Evolutionary conservation across 1,140 invertebrate species (phyloP).

Genomic region (Procambarus clarkii): DNA sequence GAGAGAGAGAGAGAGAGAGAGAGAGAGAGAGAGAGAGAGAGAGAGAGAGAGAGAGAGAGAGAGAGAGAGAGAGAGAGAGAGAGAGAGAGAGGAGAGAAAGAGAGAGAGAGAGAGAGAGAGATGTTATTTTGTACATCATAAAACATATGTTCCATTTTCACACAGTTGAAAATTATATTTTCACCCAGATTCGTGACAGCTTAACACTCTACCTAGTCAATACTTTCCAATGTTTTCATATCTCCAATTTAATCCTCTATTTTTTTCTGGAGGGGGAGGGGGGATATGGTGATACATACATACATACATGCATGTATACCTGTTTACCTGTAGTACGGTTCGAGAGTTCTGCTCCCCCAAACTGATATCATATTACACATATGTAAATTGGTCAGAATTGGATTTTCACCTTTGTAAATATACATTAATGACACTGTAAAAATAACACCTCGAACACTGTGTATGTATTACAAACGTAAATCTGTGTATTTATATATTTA

Average conservation of each 20-base stretch:
- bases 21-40: background rate
- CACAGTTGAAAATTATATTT: background rate
- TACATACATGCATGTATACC: too few relatives aligned
- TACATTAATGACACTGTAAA: too few relatives aligned
- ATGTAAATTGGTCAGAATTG: too few relatives aligned
- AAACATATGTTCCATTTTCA: background rate
- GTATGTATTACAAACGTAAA: too few relatives aligned
- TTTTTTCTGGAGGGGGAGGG: too few relatives aligned
- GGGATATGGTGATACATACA: too few relatives aligned
- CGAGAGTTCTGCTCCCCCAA: background rate
- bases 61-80: background rate
- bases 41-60: background rate
- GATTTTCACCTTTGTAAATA: too few relatives aligned
- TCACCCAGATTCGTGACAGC: background rate
- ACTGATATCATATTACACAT: too few relatives aligned
- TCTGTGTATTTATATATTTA: too few relatives aligned
- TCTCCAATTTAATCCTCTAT: background rate
- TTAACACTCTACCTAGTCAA: background rate
- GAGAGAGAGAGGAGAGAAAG: background rate
- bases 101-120: background rate
- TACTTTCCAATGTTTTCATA: background rate
- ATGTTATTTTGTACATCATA: background rate
- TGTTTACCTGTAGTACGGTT: too few relatives aligned
- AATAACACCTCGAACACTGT: too few relatives aligned
- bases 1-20: background rate